phyloP scores from a whole-genome alignment of 2,113 vertebrate species.

The Bubo scandiacus region DNA sequence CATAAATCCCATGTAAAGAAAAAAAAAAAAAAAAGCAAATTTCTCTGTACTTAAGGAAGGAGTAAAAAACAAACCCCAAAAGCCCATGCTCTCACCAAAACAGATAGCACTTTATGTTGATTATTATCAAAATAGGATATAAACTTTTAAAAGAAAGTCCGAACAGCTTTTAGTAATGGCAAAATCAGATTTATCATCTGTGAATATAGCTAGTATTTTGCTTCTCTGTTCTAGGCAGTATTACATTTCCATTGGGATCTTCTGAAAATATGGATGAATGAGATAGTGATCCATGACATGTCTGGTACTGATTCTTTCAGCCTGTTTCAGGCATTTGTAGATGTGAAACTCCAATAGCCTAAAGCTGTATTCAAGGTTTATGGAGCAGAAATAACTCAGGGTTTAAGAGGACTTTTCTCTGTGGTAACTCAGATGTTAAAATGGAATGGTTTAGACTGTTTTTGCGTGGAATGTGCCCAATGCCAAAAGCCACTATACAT shows the following conservation, averaged over 20 bases:
- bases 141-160: not conserved
- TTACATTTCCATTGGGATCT: not conserved
- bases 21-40: not conserved
- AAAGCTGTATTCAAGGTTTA: not conserved
- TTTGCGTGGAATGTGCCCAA: not conserved
- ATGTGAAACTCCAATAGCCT: not conserved
- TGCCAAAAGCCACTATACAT: not conserved
- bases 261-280: not conserved
- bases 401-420: not conserved
- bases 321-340: not conserved
- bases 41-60: not conserved
- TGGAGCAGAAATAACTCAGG: conserved; percentile 8
- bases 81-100: not conserved
- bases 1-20: not conserved
- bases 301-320: not conserved
- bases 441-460: not conserved
- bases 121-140: not conserved
- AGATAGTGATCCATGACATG: not conserved
- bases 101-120: not conserved
- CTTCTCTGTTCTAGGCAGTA: not conserved
- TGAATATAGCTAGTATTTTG: not conserved
- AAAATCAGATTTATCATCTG: not conserved
- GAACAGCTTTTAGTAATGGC: not conserved
- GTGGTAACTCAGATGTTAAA: not conserved
- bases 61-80: not conserved